Base-by-base conservation (phyloP, 2,888 invertebrate species). In the Synergus laeviventris region DNA sequence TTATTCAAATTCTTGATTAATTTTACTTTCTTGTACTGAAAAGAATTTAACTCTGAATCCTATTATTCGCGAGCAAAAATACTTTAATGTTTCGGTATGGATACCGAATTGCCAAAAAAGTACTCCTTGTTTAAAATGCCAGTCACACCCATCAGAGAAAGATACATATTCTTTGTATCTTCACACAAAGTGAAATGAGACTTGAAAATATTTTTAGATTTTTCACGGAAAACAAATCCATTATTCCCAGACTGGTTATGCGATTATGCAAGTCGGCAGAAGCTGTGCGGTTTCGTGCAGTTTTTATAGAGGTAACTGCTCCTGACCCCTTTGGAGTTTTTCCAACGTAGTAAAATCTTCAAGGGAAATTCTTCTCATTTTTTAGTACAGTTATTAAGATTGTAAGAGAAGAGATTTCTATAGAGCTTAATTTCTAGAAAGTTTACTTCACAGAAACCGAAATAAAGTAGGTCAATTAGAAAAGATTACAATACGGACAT, bases 251-350 rank as follows among this genome's bases (percentile, higher is more conserved):
- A 31, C 31, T 61, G 61, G 31, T 61, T 61, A 14, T 61, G 36
- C 16, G 61, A 61, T 61, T 36, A 61, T 61, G 61, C 61, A 61
- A 61, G 61, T 36, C 16, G 31, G 36, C 61, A 31, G 14, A 60
- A 31, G 14, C 31, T 60, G 31, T 60, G 61, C 24, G 61, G 61
- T 61, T 61, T 61, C 16, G 24, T 60, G 2, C 14, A 39, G 7
- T 39, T 11, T 39, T 39, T 39, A 39, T 39, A 39, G 11, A 39
- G 24, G 31, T 31, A 60, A 60, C 59, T n/a, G n/a, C n/a, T 77
- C 76, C 77, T 80, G 77, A 78, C 75, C 62, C 62, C 75, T 42
- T 77, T 81, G 80, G 81, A 80, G 38, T 61, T 76, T 79, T 75
- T 78, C 76, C 80, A 81, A 75, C 62, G 73, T 59, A 59, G 62